phyloP scores from a whole-genome alignment of 2,797 vertebrate species.

The Ceryle rudis region DNA sequence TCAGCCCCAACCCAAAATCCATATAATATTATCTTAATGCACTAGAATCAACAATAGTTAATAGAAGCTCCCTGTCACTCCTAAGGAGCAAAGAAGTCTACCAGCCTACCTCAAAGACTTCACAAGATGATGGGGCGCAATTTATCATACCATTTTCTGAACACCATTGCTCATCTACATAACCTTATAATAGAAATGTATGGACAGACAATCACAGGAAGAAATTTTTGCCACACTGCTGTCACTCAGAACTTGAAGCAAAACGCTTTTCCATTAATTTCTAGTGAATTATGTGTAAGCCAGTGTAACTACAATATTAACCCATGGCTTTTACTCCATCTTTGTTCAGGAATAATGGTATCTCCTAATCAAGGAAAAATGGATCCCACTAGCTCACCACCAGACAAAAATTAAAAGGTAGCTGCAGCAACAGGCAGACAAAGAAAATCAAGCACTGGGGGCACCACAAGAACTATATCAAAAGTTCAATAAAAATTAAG shows the following conservation, averaged over 20 bases:
- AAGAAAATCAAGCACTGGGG: background rate
- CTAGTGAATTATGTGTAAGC: background rate
- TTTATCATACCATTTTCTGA: background rate
- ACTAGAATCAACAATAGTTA: background rate
- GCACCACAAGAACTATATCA: background rate
- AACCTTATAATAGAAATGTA: fast-evolving
- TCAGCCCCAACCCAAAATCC: background rate
- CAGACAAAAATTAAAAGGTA: background rate
- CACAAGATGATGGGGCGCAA: background rate
- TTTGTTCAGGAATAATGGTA: background rate
- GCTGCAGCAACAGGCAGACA: background rate
- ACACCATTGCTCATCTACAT: background rate
- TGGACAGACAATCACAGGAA: fast-evolving
- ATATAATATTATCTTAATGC: fast-evolving
- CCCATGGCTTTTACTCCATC: background rate
- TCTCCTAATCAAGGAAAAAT: background rate
- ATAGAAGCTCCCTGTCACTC: background rate
- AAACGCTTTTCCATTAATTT: background rate
- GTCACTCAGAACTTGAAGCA: background rate
- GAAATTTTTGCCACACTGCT: fast-evolving
- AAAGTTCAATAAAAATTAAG: background rate
- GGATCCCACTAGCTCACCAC: background rate
- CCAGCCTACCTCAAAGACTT: background rate
- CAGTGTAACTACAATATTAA: background rate
- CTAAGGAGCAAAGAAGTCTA: background rate